phyloP scores from a whole-genome alignment of 2,888 invertebrate genomes.

The Cactoblastis cactorum region DNA sequence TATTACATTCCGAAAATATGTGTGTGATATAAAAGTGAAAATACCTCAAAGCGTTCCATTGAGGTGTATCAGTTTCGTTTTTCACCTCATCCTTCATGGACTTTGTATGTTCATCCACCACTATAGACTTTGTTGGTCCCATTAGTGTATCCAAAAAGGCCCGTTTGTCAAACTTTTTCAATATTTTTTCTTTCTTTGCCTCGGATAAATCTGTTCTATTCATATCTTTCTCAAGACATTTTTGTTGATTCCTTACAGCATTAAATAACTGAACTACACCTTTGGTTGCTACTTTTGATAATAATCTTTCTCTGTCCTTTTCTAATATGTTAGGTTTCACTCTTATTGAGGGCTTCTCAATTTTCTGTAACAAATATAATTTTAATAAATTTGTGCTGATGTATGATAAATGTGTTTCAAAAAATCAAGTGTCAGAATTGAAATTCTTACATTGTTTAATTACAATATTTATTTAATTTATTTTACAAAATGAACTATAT shows the following conservation, averaged over 20 bases:
- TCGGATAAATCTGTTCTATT: constrained; percentile 86
- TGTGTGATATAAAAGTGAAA: neutral
- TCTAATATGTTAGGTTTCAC: constrained; percentile 88
- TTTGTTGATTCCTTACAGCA: constrained; percentile 92
- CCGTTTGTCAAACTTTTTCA: constrained; percentile 87
- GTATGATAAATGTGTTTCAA: too few species aligned
- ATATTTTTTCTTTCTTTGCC: constrained; percentile 85
- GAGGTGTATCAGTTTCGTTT: constrained; percentile 54
- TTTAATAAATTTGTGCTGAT: too few species aligned
- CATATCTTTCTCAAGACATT: constrained; percentile 84
- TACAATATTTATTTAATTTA: too few species aligned
- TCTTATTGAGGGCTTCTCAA: constrained; percentile 81
- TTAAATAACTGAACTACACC: constrained; percentile 96
- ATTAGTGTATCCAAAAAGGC: constrained; percentile 89
- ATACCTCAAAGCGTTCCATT: constrained; percentile 82
- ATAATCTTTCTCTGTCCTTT: constrained; percentile 85
- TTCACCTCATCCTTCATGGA: constrained; percentile 59
- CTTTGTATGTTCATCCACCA: constrained; percentile 68
- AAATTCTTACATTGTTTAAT: too few species aligned
- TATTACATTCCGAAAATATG: too few species aligned
- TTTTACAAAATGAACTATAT: too few species aligned
- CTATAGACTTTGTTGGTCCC: constrained; percentile 81
- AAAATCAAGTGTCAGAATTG: too few species aligned
- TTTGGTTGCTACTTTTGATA: constrained; percentile 92
- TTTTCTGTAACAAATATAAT: constrained; percentile 70